A percentile compares a stretch with the other conserved stretches of the same genome.
Evolutionary conservation across 2,797 vertebrate genomes (phyloP).

Genomic region (Acestrorhynchus altus): DNA sequence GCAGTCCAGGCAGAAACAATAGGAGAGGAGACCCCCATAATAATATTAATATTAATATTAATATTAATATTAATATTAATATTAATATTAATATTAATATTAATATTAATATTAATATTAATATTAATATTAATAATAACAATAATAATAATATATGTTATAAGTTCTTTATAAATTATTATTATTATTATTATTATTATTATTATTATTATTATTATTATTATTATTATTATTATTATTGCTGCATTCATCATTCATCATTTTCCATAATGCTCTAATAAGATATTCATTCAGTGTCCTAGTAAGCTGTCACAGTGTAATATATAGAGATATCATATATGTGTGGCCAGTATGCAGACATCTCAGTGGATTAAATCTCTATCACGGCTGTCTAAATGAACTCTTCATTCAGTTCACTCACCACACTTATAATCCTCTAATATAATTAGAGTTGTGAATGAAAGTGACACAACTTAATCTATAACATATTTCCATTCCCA

Average conservation of each 20-base stretch:
- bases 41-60: neutral
- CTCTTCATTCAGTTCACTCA: slow-evolving; percentile 71
- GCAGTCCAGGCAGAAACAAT: slow-evolving; percentile 15
- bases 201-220: too few relatives aligned
- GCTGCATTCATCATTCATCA: neutral
- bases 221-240: neutral
- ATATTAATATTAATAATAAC: slow-evolving; percentile 19
- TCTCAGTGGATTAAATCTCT: slow-evolving; percentile 69
- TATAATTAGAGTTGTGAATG: slow-evolving; percentile 71
- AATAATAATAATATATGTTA: slow-evolving; percentile 8
- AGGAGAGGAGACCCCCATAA: neutral
- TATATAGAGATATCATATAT: slow-evolving; percentile 64
- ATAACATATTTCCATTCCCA: slow-evolving; percentile 39
- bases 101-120: neutral
- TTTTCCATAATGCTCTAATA: neutral
- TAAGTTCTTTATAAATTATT: too few relatives aligned
- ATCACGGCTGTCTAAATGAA: slow-evolving; percentile 76
- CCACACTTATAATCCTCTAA: slow-evolving; percentile 54
- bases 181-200: neutral
- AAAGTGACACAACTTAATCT: slow-evolving; percentile 55
- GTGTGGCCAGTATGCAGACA: slow-evolving; percentile 65
- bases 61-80: slow-evolving; percentile 1
- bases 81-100: slow-evolving; percentile 14
- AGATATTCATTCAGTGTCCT: slow-evolving; percentile 14
- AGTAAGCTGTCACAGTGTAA: slow-evolving; percentile 22